Evolutionary conservation across 2,888 invertebrate species (phyloP), one percentile per base, ranked within the genome.

Genomic region (Cybosia mesomella): DNA sequence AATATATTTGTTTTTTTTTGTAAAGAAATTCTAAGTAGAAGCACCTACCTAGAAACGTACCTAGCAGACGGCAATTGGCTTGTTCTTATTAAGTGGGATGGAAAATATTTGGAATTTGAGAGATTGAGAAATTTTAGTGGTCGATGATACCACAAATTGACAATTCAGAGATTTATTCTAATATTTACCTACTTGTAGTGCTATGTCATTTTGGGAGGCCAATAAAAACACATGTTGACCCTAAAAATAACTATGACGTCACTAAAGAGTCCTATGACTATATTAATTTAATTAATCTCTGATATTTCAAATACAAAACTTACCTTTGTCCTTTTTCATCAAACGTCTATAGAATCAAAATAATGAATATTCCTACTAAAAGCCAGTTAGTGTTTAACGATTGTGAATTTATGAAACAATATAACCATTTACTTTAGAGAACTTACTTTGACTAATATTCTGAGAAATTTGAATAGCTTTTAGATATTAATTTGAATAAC

Each of bases 381-480:
- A 49, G 49, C 9, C 15, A 22, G 39, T 24, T 59, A 59, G 18
- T 18, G 5, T 39, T 59, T 10, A 39, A 59, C 39, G 24, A 39
- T 59, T 3, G 9, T 3, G 39, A 39, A 59, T 39, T 59, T 39
- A 18, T 59, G 21, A 59, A 59, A 22, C 39, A 39, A 39, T 59
- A 9, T 36, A 59, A 59, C 36, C 36, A 59, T 39, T 59, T 39
- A 59, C 59, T 36, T 39, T 24, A 5, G 22, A 39, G 39, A 59
- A 59, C 39, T 59, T 39, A 59, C 39, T 34, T 59, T 18, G 24
- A 24, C 24, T 59, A 24, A 24, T 39, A 24, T 24, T 59, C 39
- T 24, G 22, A 39, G 39, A n/a, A n/a, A n/a, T 39, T 59, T 39
- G 15, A 59, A 59, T 59, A 39, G 39, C 59, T 39, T 59, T 59